These are phyloP conservation scores for Netelia melanura DNA, from an alignment of 2,888 invertebrate genomes.

Conservation along the genomic window DNA sequence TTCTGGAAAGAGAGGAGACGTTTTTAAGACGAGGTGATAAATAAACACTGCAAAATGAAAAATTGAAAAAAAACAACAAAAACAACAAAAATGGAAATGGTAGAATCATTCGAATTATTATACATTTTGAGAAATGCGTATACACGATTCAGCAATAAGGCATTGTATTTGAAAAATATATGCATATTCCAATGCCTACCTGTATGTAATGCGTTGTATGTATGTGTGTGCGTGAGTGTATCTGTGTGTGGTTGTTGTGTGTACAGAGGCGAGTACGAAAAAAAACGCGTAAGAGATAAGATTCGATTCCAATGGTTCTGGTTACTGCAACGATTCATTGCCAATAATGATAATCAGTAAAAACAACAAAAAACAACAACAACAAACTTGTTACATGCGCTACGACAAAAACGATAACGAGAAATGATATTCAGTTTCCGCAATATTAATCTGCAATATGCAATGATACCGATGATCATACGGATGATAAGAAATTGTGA, in stretches of 20 bases:
- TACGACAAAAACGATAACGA: constrained; percentile 29
- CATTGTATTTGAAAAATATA: constrained; percentile 30
- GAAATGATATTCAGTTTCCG: constrained; percentile 45
- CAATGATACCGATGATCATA: constrained; percentile 20
- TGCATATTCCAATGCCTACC: constrained; percentile 27
- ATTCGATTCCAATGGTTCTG: constrained; percentile 54
- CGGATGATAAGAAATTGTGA: constrained; percentile 6
- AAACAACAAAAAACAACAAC: constrained; percentile 12
- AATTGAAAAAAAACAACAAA: neutral
- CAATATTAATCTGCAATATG: constrained; percentile 30
- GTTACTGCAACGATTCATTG: constrained; percentile 61
- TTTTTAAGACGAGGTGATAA: neutral
- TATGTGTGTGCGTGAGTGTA: constrained; percentile 17
- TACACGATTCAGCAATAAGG: constrained; percentile 59
- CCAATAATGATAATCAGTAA: constrained; percentile 65
- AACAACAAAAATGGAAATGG: neutral
- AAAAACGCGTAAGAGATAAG: constrained; percentile 28
- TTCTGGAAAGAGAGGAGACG: neutral
- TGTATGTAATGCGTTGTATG: constrained; percentile 34
- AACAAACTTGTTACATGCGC: constrained; percentile 19
- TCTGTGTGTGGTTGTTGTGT: constrained; percentile 8
- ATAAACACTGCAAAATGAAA: neutral
- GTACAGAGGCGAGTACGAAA: constrained; percentile 9
- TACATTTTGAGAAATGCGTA: constrained; percentile 16
- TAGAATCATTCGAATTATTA: constrained; percentile 20